Conservation (phyloP, 37 sponge, comb jelly and placozoan genomes). For the Ephydatia muelleri region DNA sequence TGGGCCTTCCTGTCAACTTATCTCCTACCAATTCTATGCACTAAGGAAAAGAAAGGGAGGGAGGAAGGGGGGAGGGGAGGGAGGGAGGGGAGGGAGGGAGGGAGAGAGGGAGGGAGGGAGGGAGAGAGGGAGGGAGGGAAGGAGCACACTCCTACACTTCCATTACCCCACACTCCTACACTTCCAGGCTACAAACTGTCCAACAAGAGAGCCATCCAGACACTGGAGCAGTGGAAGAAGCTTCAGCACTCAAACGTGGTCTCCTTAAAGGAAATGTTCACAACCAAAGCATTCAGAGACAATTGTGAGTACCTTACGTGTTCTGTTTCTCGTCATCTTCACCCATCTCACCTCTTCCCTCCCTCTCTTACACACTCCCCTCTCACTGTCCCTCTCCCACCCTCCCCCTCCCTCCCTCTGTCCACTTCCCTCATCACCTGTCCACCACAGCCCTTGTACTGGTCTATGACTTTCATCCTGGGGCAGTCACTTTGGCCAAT, state of each 20-base stretch:
- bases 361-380: background rate
- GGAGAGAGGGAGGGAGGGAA: too few relatives aligned
- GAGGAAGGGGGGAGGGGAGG: too few relatives aligned
- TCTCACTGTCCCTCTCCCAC: conserved; percentile 2
- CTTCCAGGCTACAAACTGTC: conserved; percentile 66
- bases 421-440: background rate
- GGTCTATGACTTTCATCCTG: conserved; percentile 84
- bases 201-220: conserved; percentile 53
- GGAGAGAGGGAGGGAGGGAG: too few relatives aligned
- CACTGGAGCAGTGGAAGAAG: conserved; percentile 73
- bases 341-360: background rate
- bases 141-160: too few relatives aligned
- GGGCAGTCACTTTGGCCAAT: conserved; percentile 67
- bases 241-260: conserved; percentile 68
- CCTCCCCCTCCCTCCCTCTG: background rate
- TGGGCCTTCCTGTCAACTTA: too few relatives aligned
- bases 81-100: too few relatives aligned
- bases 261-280: conserved; percentile 80
- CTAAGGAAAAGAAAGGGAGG: too few relatives aligned
- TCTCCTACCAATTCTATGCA: too few relatives aligned
- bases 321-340: background rate
- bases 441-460: conserved; percentile 66
- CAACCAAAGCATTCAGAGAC: conserved; percentile 89
- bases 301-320: conserved; percentile 42
- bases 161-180: too few relatives aligned